Evolutionary conservation across 1,140 invertebrate genomes (phyloP).

Genomic region (Phymorhynchus buccinoides): DNA sequence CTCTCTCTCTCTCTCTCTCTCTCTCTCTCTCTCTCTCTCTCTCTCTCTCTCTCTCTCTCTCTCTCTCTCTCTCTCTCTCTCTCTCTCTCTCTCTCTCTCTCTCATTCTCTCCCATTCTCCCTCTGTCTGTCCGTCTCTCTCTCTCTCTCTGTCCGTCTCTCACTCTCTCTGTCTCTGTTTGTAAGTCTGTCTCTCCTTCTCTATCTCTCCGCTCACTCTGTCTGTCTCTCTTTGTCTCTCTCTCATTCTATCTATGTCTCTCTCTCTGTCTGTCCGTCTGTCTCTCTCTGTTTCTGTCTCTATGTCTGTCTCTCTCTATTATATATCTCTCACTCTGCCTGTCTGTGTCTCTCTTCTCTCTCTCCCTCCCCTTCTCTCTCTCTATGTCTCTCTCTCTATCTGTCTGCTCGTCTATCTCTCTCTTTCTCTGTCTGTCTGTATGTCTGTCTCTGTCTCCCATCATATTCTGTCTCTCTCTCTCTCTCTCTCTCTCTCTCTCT

Average conservation of each 20-base stretch:
- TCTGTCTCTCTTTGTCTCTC: constrained; percentile 4
- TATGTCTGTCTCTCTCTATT: neutral
- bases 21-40: constrained; percentile 18
- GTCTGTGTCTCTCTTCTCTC: constrained; percentile 20
- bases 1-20: neutral
- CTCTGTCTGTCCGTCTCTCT: no score
- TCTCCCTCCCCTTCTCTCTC: neutral
- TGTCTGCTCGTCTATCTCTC: neutral
- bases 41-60: neutral
- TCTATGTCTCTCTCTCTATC: constrained; percentile 23
- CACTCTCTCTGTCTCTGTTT: constrained; percentile 23
- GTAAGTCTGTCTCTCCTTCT: constrained; percentile 19
- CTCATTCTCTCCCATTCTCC: constrained; percentile 18
- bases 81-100: constrained; percentile 28
- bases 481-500: no score
- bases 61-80: constrained; percentile 9
- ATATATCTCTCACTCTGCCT: neutral
- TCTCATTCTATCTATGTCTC: constrained; percentile 18
- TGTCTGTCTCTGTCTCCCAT: constrained; percentile 10
- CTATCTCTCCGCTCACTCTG: neutral
- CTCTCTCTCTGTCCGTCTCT: neutral
- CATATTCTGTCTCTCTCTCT: no score
- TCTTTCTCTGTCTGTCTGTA: neutral
- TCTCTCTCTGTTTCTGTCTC: neutral
- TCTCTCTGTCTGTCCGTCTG: constrained; percentile 27